phyloP scores from a whole-genome alignment of 2,888 invertebrate genomes.

The Baccha elongata region DNA sequence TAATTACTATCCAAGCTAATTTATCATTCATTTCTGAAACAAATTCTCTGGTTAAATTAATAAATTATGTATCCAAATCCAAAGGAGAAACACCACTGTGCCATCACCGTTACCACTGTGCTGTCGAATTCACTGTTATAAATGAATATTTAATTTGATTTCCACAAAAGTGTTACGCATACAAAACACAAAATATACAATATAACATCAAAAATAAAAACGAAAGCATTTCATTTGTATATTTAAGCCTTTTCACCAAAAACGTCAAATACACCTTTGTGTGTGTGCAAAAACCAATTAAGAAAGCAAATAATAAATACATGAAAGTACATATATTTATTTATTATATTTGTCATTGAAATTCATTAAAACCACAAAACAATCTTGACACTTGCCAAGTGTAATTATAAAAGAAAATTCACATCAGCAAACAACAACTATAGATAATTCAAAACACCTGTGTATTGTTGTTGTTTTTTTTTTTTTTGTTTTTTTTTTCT shows the following conservation, averaged over 20 bases:
- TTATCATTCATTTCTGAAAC: not conserved
- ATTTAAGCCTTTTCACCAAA: slow-evolving; percentile 29
- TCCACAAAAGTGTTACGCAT: slow-evolving; percentile 44
- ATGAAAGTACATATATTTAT: slow-evolving; percentile 6
- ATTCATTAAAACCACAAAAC: slow-evolving; percentile 59
- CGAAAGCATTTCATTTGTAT: slow-evolving; percentile 4
- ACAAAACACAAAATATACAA: slow-evolving; percentile 18
- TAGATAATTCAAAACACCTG: not conserved
- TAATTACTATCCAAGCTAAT: not conserved
- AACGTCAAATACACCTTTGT: slow-evolving; percentile 34
- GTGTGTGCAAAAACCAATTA: slow-evolving; percentile 59
- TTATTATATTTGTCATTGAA: slow-evolving; percentile 15
- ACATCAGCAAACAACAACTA: not conserved
- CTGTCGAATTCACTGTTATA: slow-evolving; percentile 23
- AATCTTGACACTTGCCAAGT: slow-evolving; percentile 52
- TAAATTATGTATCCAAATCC: slow-evolving; percentile 7
- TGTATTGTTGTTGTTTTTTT: slow-evolving; percentile 1
- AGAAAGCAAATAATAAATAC: slow-evolving; percentile 47
- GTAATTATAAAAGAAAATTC: slow-evolving; percentile 47
- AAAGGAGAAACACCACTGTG: not conserved
- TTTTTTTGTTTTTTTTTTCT: slow-evolving; percentile 13
- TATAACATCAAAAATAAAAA: not conserved
- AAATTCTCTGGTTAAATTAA: slow-evolving; percentile 25
- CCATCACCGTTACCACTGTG: not conserved
- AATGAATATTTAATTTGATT: slow-evolving; percentile 60